Base-by-base conservation (phyloP, 2,797 vertebrate genomes). In the Oreonectes daqikongensis region DNA sequence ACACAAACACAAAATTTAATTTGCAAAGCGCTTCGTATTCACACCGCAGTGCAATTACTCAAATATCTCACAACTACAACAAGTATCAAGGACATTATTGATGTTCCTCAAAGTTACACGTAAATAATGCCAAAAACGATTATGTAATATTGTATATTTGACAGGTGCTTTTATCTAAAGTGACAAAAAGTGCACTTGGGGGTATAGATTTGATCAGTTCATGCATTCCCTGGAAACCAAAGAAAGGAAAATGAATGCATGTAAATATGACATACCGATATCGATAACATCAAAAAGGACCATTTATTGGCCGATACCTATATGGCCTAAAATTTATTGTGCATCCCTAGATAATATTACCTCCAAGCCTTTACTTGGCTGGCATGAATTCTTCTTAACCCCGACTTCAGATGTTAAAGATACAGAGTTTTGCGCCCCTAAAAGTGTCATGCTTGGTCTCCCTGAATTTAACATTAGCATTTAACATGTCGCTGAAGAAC, bases 401-500 rank as follows among this genome's bases (percentile, higher is more conserved):
- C n/a, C n/a, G n/a, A 53, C n/a, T 35, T 35, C 9, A 35, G 7
- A 35, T 75, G 50, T 66, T 67, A 26, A 67, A 75, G 63, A 24
- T 12, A 24, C 63, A 30, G 28, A 35, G 30, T 46, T 53, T 59
- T 75, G 50, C 20, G 26, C 69, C 65, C 22, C 32, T 64, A n/a
- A 66, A 75, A 55, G 35, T 57, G 52, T 26, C 57, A 22, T 18
- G 24, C 35, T 26, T 20, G 30, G 14, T 44, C 20, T 52, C 30
- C 28, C 61, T 17, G 32, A 30, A 11, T 74, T 66, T 57, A 75
- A 26, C 18, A 75, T 75, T 57, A 55, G 24, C 50, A 75, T 75
- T 76, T 77, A 79, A 69, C 66, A 64, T 74, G 82, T 40, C 32
- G 20, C 48, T 30, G 28, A 75, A 71, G 66, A 79, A 79, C 66